Base-by-base conservation (phyloP, 2,888 invertebrate species). In the Bembecia ichneumoniformis region DNA sequence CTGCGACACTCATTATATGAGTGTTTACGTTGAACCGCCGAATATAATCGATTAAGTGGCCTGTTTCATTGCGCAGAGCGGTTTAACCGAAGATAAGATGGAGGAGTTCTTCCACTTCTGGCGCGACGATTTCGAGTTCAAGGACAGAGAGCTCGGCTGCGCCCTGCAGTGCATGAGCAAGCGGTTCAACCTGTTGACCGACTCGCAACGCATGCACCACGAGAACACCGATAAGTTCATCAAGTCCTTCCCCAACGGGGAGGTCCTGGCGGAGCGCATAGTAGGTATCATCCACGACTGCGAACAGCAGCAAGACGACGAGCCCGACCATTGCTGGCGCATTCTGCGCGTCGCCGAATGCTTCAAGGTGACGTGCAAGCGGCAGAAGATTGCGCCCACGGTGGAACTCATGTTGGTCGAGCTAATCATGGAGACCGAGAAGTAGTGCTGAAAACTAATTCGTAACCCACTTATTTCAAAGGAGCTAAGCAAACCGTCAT, bases 101-200 rank as follows among this genome's bases (percentile, higher is more conserved):
- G 86, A 83, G 52, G 77, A 84, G 66, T 87, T 87, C 74, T 83
- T 79, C 62, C 82, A 86, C 70, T 81, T 83, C 72, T 86, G 86
- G 86, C 60, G 73, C 56, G 80, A 83, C 1, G 82, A 82, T 68
- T 87, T 84, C 72, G 71, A 73, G 63, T 83, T 86, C 65, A 77
- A 79, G 58, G 71, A 74, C 57, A 83, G 82, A 50, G 84, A 80
- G 71, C 62, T 87, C 57, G 86, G 86, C 63, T 87, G 86, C 69
- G 86, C 86, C 52, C 65, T 87, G 60, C 70, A 62, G 58, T 86
- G 86, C 71, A 86, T 86, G 86, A 74, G 77, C 63, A 56, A 55
- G 2, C 63, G 79, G 71, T 84, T 76, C 74, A 73, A 81, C 74
- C 74, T 84, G 62, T 73, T 86, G 50, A 82, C 78, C 3, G 78